These are phyloP conservation scores for Phylloscopus collybita DNA, from an alignment of 2,797 vertebrate genomes.

Conservation along the genomic window DNA sequence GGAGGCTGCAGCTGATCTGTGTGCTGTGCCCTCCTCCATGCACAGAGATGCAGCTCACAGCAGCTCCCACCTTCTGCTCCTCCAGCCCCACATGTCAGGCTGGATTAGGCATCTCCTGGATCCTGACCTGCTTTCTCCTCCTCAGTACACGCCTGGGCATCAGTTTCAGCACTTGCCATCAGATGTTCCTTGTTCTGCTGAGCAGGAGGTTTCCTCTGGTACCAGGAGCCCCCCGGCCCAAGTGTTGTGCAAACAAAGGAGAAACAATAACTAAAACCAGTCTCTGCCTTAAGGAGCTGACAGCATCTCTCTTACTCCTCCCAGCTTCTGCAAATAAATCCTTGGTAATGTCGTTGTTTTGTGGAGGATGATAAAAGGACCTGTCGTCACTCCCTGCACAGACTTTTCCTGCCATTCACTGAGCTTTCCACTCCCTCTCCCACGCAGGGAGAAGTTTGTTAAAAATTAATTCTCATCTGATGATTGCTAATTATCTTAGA, in stretches of 20 bases:
- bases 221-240: background rate
- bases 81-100: background rate
- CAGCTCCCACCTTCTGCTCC: background rate
- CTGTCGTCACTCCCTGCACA: background rate
- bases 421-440: background rate
- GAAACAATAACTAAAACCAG: conserved; percentile 5
- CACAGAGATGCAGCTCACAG: background rate
- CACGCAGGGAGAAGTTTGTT: conserved; percentile 6
- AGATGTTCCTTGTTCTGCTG: background rate
- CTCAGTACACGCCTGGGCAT: background rate
- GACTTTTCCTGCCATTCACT: conserved; percentile 7
- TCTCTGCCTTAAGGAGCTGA: conserved; percentile 31
- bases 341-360: background rate
- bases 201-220: background rate
- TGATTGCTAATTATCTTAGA: conserved; percentile 24
- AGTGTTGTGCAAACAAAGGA: background rate
- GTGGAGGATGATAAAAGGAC: background rate
- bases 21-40: background rate
- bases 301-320: conserved; percentile 15
- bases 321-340: conserved; percentile 51
- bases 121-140: background rate
- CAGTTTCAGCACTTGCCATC: background rate
- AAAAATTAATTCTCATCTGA: conserved; percentile 33
- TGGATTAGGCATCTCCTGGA: background rate
- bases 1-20: background rate